Conservation (phyloP, 2,888 invertebrate species). For the Nebria brevicollis region DNA sequence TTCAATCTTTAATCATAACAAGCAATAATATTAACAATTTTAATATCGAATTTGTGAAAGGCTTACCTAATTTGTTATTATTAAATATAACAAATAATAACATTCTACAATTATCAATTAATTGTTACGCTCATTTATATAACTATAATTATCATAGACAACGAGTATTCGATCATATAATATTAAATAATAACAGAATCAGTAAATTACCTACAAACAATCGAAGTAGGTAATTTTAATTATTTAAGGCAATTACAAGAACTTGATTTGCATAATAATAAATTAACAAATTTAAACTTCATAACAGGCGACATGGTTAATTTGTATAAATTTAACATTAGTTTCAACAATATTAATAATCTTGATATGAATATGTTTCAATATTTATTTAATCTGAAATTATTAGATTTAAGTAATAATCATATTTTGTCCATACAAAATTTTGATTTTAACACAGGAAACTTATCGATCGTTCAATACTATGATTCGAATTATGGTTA, state of each 20-base stretch:
- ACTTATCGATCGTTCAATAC: no score
- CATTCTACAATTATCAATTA: slow-evolving; percentile 19
- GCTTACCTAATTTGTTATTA: neutral
- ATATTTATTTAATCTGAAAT: neutral
- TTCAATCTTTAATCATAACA: slow-evolving; percentile 10
- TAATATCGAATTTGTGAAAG: slow-evolving; percentile 6
- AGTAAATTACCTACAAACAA: neutral
- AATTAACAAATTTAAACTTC: slow-evolving; percentile 11
- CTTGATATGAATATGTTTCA: slow-evolving; percentile 1
- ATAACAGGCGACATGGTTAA: neutral
- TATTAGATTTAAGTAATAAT: slow-evolving; percentile 7
- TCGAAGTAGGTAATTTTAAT: slow-evolving; percentile 7
- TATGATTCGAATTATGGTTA: no score
- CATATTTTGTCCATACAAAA: no score
- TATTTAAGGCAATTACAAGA: neutral
- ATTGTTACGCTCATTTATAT: slow-evolving; percentile 16
- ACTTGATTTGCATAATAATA: slow-evolving; percentile 23
- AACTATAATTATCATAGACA: slow-evolving; percentile 6
- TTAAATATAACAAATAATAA: neutral
- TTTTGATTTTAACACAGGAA: no score
- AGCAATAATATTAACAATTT: slow-evolving; percentile 21
- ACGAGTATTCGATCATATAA: neutral
- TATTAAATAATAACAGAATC: slow-evolving; percentile 23
- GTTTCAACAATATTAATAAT: slow-evolving; percentile 14
- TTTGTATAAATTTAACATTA: slow-evolving; percentile 6